Percentiles rank a stretch among this genome's conserved stretches.
These are phyloP conservation scores for Upupa epops DNA, from an alignment of 2,113 vertebrate genomes.

Conservation along the genomic window DNA sequence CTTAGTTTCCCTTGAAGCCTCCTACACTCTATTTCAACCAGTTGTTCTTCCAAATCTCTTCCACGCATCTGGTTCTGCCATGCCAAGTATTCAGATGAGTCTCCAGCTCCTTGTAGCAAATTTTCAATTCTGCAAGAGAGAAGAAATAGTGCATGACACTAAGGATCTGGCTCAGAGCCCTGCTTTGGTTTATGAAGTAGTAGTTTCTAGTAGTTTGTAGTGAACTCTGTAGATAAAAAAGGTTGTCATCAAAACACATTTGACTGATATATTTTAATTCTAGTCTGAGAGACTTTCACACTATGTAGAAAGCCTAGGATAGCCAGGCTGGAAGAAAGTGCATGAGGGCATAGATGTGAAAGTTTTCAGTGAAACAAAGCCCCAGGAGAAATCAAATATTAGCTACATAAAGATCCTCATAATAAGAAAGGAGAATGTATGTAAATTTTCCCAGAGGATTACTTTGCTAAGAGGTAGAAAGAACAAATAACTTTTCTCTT, in stretches of 20 bases:
- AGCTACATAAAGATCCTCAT: not conserved
- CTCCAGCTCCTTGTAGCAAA: constrained; percentile 76
- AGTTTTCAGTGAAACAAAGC: constrained; percentile 3
- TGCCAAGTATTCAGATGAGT: constrained; percentile 83
- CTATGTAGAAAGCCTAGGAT: not conserved
- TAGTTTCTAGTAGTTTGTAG: not conserved
- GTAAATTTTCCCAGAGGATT: not conserved
- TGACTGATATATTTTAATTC: not conserved
- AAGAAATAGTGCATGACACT: not conserved
- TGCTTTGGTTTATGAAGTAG: not conserved
- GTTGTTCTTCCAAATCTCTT: constrained; percentile 79
- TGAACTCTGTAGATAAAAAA: not conserved
- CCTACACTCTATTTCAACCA: constrained; percentile 72
- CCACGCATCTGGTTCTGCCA: constrained; percentile 86
- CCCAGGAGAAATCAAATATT: constrained; percentile 19
- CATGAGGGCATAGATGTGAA: not conserved
- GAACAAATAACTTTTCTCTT: not conserved
- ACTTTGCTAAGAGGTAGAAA: not conserved
- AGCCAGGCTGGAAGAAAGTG: not conserved
- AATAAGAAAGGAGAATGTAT: not conserved
- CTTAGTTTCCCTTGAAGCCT: constrained; percentile 82
- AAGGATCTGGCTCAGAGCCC: not conserved
- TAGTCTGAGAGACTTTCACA: not conserved
- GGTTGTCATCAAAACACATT: not conserved
- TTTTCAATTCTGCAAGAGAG: constrained; percentile 69